Conservation (phyloP, 2,888 invertebrate genomes). For the Philhelius pedissequus region DNA sequence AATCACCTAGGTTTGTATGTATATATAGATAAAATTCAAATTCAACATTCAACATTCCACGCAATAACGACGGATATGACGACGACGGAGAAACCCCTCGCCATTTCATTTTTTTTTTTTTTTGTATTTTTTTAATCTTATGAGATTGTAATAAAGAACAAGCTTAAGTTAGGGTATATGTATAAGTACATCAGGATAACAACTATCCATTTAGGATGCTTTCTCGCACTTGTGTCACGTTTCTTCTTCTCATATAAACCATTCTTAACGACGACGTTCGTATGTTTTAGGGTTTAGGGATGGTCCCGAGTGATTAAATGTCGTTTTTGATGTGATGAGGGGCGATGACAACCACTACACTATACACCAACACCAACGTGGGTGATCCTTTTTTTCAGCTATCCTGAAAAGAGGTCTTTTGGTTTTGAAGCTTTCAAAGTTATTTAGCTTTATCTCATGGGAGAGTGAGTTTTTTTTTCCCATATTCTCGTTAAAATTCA, state of each 20-base stretch:
- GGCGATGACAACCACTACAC: neutral
- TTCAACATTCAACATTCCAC: neutral
- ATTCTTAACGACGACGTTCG: conserved; percentile 32
- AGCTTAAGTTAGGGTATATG: neutral
- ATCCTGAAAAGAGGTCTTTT: neutral
- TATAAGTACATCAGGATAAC: neutral
- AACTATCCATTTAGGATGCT: neutral
- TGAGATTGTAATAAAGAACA: neutral
- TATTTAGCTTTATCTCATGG: neutral
- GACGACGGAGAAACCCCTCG: neutral
- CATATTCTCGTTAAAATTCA: conserved; percentile 3
- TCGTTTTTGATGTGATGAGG: conserved; percentile 46
- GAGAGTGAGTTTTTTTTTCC: neutral
- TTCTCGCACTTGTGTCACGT: conserved; percentile 23
- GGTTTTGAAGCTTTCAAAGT: neutral
- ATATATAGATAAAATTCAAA: neutral
- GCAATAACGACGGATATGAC: neutral
- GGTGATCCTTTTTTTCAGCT: neutral
- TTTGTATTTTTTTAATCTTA: neutral
- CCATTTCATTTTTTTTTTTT: neutral
- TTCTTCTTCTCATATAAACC: neutral
- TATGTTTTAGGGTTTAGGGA: neutral
- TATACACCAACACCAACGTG: neutral
- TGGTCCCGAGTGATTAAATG: conserved; percentile 48
- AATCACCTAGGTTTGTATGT: conserved; percentile 31